A percentile compares a stretch with the other conserved stretches of the same genome.
phyloP scores from a whole-genome alignment of 1,140 invertebrate genomes.

The Hestina assimilis region DNA sequence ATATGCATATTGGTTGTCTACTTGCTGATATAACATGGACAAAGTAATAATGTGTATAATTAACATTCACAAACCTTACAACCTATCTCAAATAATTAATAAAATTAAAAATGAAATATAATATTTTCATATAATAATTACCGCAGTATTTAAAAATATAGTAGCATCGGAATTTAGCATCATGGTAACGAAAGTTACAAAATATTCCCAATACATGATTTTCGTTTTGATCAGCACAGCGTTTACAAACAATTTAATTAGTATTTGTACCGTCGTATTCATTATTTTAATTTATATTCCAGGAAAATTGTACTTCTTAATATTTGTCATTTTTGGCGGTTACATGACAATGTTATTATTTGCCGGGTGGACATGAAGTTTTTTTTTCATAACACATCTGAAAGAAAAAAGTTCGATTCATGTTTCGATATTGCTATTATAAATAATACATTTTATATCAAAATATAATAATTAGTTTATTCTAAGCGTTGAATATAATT shows the following conservation, averaged over 20 bases:
- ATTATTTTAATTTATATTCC: slow-evolving; percentile 27
- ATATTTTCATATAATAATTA: slow-evolving; percentile 35
- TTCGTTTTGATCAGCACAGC: slow-evolving; percentile 35
- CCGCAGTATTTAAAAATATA: slow-evolving; percentile 40
- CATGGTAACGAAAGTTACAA: slow-evolving; percentile 38
- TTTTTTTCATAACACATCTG: not conserved
- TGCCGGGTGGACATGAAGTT: not conserved
- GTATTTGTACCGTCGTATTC: slow-evolving; percentile 29
- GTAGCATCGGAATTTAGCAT: slow-evolving; percentile 37
- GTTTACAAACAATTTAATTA: slow-evolving; percentile 48
- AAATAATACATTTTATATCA: too few species aligned
- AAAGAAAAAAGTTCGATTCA: not conserved
- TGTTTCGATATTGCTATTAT: not conserved
- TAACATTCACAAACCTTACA: too few species aligned
- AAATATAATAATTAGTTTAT: too few species aligned
- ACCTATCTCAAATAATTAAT: too few species aligned
- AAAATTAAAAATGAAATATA: too few species aligned
- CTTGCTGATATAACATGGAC: too few species aligned
- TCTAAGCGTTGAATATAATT: too few species aligned
- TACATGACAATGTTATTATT: not conserved
- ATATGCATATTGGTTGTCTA: too few species aligned
- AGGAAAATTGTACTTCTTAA: not conserved
- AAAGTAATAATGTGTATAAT: too few species aligned
- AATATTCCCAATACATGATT: slow-evolving; percentile 47
- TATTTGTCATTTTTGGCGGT: not conserved